Conservation (phyloP, 2,888 invertebrate species). For the Thysanoteuthis rhombus region DNA sequence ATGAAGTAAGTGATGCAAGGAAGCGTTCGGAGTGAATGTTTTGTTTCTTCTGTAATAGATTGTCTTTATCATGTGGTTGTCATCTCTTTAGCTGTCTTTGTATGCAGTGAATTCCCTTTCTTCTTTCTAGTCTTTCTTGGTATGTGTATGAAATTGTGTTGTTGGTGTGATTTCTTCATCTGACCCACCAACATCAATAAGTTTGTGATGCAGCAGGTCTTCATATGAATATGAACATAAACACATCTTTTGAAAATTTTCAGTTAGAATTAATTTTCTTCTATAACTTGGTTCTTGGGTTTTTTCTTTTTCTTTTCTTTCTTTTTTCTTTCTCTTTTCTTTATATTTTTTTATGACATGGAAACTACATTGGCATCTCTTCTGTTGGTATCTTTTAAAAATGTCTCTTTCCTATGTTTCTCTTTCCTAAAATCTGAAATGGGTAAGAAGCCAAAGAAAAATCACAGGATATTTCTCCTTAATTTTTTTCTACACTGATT, state of each 20-base stretch:
- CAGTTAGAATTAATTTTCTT: no score
- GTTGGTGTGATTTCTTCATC: background rate
- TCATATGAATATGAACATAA: no score
- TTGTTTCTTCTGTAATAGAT: background rate
- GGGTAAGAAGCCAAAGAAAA: background rate
- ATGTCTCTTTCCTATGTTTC: no score
- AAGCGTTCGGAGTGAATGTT: background rate
- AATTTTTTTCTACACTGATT: background rate
- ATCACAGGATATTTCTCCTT: background rate
- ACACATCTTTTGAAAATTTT: no score
- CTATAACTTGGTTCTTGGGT: no score
- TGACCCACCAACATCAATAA: background rate
- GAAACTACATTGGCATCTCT: background rate
- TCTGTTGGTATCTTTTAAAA: background rate
- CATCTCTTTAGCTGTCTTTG: background rate
- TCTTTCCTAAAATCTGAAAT: conserved; percentile 12
- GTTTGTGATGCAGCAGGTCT: background rate
- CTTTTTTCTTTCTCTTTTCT: background rate
- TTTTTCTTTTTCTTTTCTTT: no score
- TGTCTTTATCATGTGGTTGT: background rate
- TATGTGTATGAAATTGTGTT: background rate
- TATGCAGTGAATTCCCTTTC: background rate
- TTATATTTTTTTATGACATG: background rate
- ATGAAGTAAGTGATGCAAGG: background rate
- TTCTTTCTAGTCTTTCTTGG: background rate